phyloP scores from a whole-genome alignment of 2,888 invertebrate genomes.

The Lypha dubia region DNA sequence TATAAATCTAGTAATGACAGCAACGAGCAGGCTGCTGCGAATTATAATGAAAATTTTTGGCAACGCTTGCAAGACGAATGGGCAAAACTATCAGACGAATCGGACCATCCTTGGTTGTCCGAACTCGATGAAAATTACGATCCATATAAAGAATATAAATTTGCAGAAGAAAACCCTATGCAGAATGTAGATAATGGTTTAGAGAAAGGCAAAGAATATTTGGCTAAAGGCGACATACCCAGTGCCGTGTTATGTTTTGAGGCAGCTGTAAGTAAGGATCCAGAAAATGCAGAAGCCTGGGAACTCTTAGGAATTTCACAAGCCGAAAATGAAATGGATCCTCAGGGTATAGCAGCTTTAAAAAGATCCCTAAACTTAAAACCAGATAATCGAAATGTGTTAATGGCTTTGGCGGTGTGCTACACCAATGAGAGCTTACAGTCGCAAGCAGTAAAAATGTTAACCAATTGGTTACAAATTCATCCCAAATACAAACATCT shows the following conservation, averaged over 20 bases:
- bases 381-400: conserved; percentile 91
- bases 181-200: conserved; percentile 90
- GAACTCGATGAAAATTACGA: conserved; percentile 87
- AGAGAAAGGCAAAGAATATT: conserved; percentile 92
- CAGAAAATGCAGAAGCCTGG: conserved; percentile 93
- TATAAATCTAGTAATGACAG: conserved; percentile 85
- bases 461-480: conserved; percentile 90
- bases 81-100: conserved; percentile 88
- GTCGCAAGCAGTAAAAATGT: conserved; percentile 92
- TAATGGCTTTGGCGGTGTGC: conserved; percentile 96
- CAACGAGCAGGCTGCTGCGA: conserved; percentile 86
- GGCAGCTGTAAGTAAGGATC: conserved; percentile 93
- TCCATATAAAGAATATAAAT: conserved; percentile 85
- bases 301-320: conserved; percentile 94
- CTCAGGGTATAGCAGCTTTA: conserved; percentile 95
- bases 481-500: conserved; percentile 93
- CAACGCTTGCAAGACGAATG: conserved; percentile 89
- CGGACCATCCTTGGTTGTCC: conserved; percentile 89
- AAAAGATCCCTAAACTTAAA: conserved; percentile 92
- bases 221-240: conserved; percentile 95
- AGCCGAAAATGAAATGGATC: conserved; percentile 99
- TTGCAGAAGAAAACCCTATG: conserved; percentile 92
- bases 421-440: conserved; percentile 98
- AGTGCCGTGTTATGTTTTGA: conserved; percentile 98
- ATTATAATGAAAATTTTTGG: conserved; percentile 86